Evolutionary conservation across 2,888 invertebrate species (phyloP).

Genomic region (Lepetodrilus schrolli): DNA sequence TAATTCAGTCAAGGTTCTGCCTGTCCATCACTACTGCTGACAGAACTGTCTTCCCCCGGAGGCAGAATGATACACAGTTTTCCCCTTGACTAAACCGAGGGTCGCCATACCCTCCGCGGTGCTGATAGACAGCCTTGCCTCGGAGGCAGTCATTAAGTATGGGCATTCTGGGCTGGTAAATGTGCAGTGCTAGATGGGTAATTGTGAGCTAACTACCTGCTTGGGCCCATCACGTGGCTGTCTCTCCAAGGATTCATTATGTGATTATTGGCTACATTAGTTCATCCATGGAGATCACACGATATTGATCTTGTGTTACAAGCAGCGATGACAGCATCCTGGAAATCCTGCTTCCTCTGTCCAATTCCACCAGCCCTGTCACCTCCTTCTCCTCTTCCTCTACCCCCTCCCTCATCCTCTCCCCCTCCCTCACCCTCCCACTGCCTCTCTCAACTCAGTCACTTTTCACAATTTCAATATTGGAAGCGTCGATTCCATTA

Average conservation of each 20-base stretch:
- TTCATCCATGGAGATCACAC: constrained; percentile 27
- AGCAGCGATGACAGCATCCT: constrained; percentile 9
- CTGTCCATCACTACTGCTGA: no score
- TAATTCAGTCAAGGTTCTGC: no score
- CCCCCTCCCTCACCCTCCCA: no score
- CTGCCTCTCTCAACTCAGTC: no score
- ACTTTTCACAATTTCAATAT: no score
- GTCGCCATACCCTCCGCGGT: background rate
- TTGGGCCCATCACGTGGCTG: constrained; percentile 1
- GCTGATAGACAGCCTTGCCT: background rate
- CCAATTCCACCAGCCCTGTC: no score
- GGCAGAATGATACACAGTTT: no score
- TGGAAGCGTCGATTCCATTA: no score
- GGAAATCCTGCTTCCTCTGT: background rate
- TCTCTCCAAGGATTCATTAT: constrained; percentile 29
- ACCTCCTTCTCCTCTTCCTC: background rate
- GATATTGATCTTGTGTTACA: constrained; percentile 22
- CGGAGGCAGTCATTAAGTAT: constrained; percentile 2
- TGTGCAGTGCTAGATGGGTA: constrained; percentile 10
- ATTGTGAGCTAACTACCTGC: constrained; percentile 25
- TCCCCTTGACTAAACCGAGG: no score
- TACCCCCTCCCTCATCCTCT: no score
- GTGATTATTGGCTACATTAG: constrained; percentile 34
- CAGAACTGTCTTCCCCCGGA: no score
- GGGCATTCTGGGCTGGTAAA: constrained; percentile 22